Evolutionary conservation across 1,140 invertebrate genomes (phyloP).

Genomic region (Drosophila nikananu): DNA sequence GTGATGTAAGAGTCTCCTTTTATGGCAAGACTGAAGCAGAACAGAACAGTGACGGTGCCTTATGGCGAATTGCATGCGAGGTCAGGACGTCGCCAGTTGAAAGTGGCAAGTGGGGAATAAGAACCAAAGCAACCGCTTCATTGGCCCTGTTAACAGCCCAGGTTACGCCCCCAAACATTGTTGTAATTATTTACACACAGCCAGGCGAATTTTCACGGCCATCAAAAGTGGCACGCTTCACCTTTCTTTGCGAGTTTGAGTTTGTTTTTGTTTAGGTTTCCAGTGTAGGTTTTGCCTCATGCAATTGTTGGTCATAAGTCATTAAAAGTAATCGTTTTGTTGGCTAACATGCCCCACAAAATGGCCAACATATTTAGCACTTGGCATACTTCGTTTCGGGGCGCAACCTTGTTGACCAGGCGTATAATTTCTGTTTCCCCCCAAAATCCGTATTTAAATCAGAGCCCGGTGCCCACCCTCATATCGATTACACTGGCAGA

Average conservation of each 20-base stretch:
- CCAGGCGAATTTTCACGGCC: conserved; percentile 67
- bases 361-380: conserved; percentile 74
- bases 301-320: conserved; percentile 80
- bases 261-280: conserved; percentile 11
- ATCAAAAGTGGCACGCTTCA: conserved; percentile 56
- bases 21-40: conserved; percentile 19
- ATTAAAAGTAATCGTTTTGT: conserved; percentile 84
- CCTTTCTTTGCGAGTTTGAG: conserved; percentile 22
- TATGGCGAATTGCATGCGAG: conserved; percentile 65
- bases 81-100: conserved; percentile 38
- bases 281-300: conserved; percentile 26
- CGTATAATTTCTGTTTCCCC: background rate
- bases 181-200: conserved; percentile 58
- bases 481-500: conserved; percentile 54
- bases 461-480: background rate
- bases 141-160: conserved; percentile 65
- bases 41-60: conserved; percentile 23
- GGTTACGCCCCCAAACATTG: conserved; percentile 31
- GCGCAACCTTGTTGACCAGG: conserved; percentile 71
- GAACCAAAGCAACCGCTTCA: conserved; percentile 46
- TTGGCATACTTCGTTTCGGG: conserved; percentile 54
- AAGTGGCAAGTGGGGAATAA: conserved; percentile 14
- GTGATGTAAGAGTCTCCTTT: conserved; percentile 69
- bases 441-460: conserved; percentile 22
- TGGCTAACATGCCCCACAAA: conserved; percentile 76